Conservation (phyloP, 2,113 vertebrate species). For the Daubentonia madagascariensis region DNA sequence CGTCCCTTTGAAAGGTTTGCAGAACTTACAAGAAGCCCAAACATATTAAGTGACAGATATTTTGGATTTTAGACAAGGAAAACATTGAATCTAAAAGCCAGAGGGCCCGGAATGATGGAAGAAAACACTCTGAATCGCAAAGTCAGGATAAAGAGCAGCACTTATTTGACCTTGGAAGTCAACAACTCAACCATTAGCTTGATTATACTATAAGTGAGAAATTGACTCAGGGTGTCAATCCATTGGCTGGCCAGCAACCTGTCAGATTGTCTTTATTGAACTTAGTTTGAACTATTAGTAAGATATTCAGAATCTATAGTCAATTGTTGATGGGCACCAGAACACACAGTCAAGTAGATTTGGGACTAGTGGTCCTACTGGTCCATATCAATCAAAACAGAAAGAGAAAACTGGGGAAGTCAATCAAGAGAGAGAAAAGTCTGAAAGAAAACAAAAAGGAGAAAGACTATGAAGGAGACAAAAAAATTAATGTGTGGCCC, state of each 20-base stretch:
- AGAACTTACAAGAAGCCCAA: constrained; percentile 14
- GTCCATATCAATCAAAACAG: no score
- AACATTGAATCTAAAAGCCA: background rate
- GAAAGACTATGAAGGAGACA: background rate
- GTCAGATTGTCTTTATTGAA: background rate
- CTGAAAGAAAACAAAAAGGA: background rate
- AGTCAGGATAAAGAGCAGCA: background rate
- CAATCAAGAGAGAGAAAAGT: background rate
- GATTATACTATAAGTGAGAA: background rate
- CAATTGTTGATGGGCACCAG: background rate
- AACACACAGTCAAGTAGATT: background rate
- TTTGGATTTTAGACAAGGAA: constrained; percentile 27
- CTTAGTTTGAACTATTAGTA: background rate
- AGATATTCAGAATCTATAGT: background rate
- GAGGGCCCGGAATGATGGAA: background rate
- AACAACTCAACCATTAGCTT: background rate
- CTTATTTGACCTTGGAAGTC: background rate
- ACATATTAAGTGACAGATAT: constrained; percentile 24
- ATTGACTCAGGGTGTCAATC: background rate
- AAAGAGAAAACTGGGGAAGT: background rate
- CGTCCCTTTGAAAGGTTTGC: background rate
- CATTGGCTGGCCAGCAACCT: background rate
- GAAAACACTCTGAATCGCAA: background rate
- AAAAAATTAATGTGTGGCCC: background rate
- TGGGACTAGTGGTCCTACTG: background rate